Conservation (phyloP, 2,113 vertebrate genomes). For the Eolophus roseicapilla region DNA sequence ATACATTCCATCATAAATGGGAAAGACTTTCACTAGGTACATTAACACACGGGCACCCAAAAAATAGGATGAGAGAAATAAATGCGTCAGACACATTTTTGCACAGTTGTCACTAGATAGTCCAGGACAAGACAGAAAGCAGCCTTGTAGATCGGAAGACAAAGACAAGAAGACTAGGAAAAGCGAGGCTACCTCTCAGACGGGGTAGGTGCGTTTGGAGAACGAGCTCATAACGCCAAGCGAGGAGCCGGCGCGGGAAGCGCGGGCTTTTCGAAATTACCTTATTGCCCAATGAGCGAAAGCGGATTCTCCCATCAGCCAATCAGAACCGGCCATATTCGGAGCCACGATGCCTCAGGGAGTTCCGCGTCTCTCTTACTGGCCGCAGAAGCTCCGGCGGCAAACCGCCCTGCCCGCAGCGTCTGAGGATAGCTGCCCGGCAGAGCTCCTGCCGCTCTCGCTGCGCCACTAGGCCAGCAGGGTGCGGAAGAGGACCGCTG, state of each 20-base stretch:
- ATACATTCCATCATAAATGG: neutral
- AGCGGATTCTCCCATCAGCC: neutral
- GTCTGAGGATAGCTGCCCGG: accelerated
- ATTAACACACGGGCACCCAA: neutral
- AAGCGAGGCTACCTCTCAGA: neutral
- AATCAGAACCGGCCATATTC: neutral
- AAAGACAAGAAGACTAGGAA: no score
- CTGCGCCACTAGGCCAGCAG: neutral
- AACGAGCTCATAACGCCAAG: neutral
- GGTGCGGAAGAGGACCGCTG: neutral
- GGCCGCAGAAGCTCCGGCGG: no score
- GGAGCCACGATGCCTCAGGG: neutral
- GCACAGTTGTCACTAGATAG: neutral
- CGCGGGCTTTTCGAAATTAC: neutral
- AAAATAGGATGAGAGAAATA: neutral
- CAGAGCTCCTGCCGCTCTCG: neutral
- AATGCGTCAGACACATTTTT: neutral
- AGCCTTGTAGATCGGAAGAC: neutral
- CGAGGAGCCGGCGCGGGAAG: neutral
- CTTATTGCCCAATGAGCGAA: neutral
- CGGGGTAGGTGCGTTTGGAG: no score
- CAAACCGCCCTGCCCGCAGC: no score
- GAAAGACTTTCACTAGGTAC: neutral
- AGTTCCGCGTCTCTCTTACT: neutral
- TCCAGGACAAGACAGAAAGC: neutral